Base-by-base conservation (phyloP, 2,113 vertebrate species). In the Cynocephalus volans region DNA sequence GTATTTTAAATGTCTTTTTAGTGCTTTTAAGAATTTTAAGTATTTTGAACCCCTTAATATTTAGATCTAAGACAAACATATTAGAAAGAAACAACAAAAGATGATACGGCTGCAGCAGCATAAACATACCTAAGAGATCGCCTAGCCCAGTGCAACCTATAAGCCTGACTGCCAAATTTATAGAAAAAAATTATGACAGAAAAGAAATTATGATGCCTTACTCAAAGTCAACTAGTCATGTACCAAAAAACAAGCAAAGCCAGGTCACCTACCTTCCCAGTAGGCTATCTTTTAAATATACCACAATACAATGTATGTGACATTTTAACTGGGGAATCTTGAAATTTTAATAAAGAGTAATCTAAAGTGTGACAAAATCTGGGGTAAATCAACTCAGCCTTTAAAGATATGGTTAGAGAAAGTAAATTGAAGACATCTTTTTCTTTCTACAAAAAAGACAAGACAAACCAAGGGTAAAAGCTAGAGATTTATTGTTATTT, bases 401-500 rank as follows among this genome's bases (percentile, higher is more conserved):
- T 93, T 79, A 92, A 65, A 77, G 94, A 88, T 50, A 91, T 31
- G 36, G 36, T 36, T 79, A 91, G 41, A n/a, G 1, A 94, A 94
- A 79, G 41, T 69, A 91, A 94, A 82, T 11, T 90, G 67, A 93
- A 97, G 56, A 88, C 88, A 72, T 72, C 26, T 81, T 91, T 97
- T 96, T 93, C 92, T 89, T 96, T 97, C 96, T 96, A 98, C 84
- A 98, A 98, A 98, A 96, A 82, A 98, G 84, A 81, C 98, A 90
- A 97, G 94, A 98, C 97, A 96, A 95, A 95, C 81, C 95, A 97
- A 97, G 81, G 96, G 96, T 98, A 97, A 98, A 98, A 98, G 98
- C 98, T 98, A 97, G 96, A 97, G 97, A 96, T 98, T 98, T 98
- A 98, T 97, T 98, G 96, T 98, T 98, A 97, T 93, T 97, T 98